These are phyloP conservation scores for Pseudoatta argentina DNA, from an alignment of 1,140 invertebrate species.

Conservation along the genomic window DNA sequence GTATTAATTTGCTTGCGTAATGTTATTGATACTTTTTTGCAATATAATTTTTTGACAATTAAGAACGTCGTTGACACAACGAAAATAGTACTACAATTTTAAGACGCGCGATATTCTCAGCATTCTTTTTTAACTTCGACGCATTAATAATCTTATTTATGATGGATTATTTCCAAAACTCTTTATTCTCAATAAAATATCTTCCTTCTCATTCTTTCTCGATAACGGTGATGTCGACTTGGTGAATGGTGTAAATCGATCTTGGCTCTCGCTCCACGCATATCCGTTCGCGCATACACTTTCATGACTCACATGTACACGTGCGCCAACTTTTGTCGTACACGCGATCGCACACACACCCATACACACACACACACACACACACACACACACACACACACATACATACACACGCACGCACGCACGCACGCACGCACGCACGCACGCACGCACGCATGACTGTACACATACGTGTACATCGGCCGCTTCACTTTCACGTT, in stretches of 20 bases:
- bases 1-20: background rate
- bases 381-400: background rate
- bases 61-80: background rate
- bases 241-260: conserved; percentile 53
- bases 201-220: conserved; percentile 6
- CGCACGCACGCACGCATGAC: background rate
- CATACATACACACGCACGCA: too few relatives aligned
- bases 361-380: too few relatives aligned
- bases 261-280: conserved; percentile 58
- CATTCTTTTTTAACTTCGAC: background rate
- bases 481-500: conserved; percentile 66
- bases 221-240: conserved; percentile 15
- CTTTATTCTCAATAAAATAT: conserved; percentile 18
- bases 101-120: background rate
- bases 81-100: background rate
- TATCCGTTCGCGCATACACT: conserved; percentile 26
- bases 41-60: background rate
- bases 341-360: background rate
- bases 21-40: background rate
- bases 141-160: conserved; percentile 6
- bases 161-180: background rate
- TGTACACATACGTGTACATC: conserved; percentile 16
- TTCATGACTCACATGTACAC: background rate
- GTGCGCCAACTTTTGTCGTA: background rate
- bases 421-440: background rate